Evolutionary conservation across 1,140 invertebrate species (phyloP).

Genomic region (Aphis craccivora): DNA sequence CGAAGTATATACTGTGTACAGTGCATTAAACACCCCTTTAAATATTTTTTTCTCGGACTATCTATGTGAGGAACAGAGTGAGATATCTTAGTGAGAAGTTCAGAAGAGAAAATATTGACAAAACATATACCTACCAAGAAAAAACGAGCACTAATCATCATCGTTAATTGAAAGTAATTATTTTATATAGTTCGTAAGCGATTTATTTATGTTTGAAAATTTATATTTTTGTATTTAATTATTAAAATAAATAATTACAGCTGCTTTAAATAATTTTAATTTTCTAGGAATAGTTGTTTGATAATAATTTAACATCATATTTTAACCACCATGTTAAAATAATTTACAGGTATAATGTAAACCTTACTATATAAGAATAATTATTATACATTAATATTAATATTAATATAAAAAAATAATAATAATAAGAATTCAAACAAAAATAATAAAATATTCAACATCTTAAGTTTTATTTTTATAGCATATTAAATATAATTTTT

Average conservation of each 20-base stretch:
- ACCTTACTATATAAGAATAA: no score
- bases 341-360: no score
- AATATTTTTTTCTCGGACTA: neutral
- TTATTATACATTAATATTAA: neutral
- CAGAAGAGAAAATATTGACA: neutral
- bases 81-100: neutral
- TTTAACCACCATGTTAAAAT: no score
- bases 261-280: neutral
- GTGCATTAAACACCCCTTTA: neutral
- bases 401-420: neutral
- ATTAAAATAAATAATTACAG: neutral
- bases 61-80: neutral
- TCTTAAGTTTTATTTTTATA: neutral
- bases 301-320: no score
- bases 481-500: neutral
- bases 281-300: neutral
- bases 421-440: neutral
- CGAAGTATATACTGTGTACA: neutral
- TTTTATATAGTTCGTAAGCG: neutral
- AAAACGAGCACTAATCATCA: neutral
- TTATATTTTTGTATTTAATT: neutral
- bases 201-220: neutral
- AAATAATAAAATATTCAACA: neutral
- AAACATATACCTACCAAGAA: neutral
- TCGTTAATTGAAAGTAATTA: neutral